These are phyloP conservation scores for Hypomesus transpacificus DNA, from an alignment of 2,113 vertebrate species.

Conservation along the genomic window DNA sequence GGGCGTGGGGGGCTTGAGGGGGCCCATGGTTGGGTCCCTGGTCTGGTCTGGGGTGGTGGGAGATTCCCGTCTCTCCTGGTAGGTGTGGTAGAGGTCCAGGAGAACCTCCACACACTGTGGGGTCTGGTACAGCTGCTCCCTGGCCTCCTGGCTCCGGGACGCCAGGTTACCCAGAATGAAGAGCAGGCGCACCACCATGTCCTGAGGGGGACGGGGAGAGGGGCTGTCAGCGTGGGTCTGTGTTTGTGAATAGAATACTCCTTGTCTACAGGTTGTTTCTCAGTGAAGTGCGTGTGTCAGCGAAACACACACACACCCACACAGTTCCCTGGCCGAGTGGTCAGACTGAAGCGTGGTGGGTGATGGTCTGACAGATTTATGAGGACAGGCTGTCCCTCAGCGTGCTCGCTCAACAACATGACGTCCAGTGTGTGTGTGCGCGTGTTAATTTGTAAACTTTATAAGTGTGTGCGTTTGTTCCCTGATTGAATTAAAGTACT, in stretches of 20 bases:
- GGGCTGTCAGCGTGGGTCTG: neutral
- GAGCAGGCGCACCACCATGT: constrained; percentile 83
- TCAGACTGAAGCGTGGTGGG: neutral
- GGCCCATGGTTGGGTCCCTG: neutral
- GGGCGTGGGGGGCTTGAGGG: constrained; percentile 7
- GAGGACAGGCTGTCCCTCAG: constrained; percentile 28
- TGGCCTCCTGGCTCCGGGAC: constrained; percentile 73
- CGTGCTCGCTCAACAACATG: constrained; percentile 17
- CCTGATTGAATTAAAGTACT: constrained; percentile 35
- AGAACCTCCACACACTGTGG: constrained; percentile 70
- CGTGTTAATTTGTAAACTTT: neutral
- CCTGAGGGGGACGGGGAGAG: constrained; percentile 65
- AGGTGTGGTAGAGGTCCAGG: constrained; percentile 74
- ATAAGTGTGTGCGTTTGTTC: constrained; percentile 28
- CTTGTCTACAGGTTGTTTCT: too few species aligned
- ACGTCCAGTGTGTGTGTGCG: neutral
- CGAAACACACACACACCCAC: neutral
- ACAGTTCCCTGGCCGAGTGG: neutral
- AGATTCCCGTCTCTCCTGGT: constrained; percentile 63
- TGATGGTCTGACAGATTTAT: constrained; percentile 3
- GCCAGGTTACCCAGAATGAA: constrained; percentile 93
- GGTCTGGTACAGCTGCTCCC: constrained; percentile 74
- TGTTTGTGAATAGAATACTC: neutral
- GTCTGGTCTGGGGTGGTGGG: neutral
- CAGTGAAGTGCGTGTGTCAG: neutral